Evolutionary conservation across 2,113 vertebrate genomes (phyloP).

Genomic region (Cairina moschata): DNA sequence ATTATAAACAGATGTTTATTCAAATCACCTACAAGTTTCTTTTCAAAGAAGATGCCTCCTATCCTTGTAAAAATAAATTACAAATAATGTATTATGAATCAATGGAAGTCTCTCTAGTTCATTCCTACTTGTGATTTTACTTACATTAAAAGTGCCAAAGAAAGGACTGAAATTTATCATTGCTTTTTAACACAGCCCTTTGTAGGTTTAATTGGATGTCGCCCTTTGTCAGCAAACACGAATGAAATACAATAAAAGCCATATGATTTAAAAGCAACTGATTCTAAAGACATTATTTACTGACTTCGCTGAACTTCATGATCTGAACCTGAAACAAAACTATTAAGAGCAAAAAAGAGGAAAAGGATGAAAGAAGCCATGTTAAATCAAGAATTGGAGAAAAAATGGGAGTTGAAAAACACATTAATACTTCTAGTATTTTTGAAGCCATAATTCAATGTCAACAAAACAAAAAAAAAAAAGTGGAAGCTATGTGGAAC

Average conservation of each 20-base stretch:
- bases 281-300: constrained; percentile 47
- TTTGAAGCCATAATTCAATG: not conserved
- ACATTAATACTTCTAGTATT: not conserved
- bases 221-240: not conserved
- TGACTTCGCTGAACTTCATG: constrained; percentile 22
- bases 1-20: constrained; percentile 32
- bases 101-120: constrained; percentile 59
- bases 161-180: constrained; percentile 78
- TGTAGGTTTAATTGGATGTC: constrained; percentile 73
- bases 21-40: constrained; percentile 37
- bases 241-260: constrained; percentile 5
- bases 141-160: constrained; percentile 72
- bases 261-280: constrained; percentile 56
- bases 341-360: not conserved
- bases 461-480: not conserved
- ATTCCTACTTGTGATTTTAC: constrained; percentile 64
- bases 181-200: not conserved
- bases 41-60: constrained; percentile 39
- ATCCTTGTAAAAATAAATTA: constrained; percentile 51
- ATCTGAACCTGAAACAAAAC: not conserved
- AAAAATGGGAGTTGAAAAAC: not conserved
- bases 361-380: not conserved
- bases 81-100: constrained; percentile 70
- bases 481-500: not conserved
- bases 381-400: not conserved